Evolutionary conservation across 1,140 invertebrate genomes (phyloP), one percentile per base, ranked within the genome.

Genomic region (Theocolax elegans): DNA sequence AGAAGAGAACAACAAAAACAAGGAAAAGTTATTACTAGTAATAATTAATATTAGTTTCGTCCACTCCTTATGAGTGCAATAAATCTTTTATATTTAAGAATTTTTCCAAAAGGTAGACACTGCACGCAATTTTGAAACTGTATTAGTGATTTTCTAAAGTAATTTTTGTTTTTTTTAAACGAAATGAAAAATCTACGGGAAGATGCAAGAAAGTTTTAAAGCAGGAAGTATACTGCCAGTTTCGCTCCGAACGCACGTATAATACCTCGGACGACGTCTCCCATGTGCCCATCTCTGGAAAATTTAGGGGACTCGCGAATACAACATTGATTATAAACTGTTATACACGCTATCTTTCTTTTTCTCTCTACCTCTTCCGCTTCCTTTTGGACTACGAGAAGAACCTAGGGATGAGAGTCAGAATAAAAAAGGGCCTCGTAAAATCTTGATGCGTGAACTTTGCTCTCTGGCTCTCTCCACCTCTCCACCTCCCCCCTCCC

Each of bases 311-410:
- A 48, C 53, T 66, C 53, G 51, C 63, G 54, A 63, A 73, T 71
- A 54, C 59, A 73, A 71, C 64, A 73, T 75, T 75, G 71, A 71
- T 73, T 75, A 71, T 49, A 70, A 46, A 67, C 40, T 54, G 40
- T 46, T 19, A 44, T 60, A 29, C 10, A 23, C 10, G 21, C 17
- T 17, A 2, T 9, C 6, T n/a, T 29, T 51, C 31, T 51, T 1
- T 19, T 7, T 21, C 10, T 21, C 19, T 23, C 12, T 51, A 8
- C n/a, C 44, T 40, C 38, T 40, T 21, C 21, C 35, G 6, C 3
- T 27, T 29, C 6, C 51, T 53, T 3, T 17, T 46, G n/a, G 31
- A 23, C 6, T 23, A 19, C 29, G 23, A 27, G 40, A 46, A 46
- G n/a, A 31, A 25, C 7, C 38, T 7, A n/a, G 35, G 25, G 23